A percentile compares a stretch with the other conserved stretches of the same genome.
These are phyloP conservation scores for Pomacea canaliculata DNA, from an alignment of 2,888 invertebrate species.

Conservation along the genomic window DNA sequence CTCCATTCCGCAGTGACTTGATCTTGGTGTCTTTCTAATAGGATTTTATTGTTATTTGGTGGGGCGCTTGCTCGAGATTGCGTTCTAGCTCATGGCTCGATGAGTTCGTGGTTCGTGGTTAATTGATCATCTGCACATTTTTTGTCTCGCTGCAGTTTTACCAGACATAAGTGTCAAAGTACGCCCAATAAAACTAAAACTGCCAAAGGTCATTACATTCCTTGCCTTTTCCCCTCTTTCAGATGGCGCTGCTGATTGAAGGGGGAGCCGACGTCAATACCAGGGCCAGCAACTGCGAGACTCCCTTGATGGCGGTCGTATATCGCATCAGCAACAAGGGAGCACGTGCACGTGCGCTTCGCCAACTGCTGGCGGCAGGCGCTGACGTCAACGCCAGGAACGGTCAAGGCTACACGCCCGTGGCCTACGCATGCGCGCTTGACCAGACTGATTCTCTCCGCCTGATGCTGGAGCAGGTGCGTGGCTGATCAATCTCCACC, in stretches of 20 bases:
- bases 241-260: conserved; percentile 42
- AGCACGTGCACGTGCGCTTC: conserved; percentile 31
- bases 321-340: conserved; percentile 33
- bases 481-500: neutral
- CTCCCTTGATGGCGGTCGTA: conserved; percentile 43
- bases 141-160: too few relatives aligned
- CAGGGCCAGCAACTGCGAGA: conserved; percentile 38
- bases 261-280: conserved; percentile 40
- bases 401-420: conserved; percentile 39
- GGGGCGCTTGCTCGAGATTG: too few relatives aligned
- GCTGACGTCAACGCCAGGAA: conserved; percentile 44
- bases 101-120: too few relatives aligned
- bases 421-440: conserved; percentile 45
- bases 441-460: conserved; percentile 37
- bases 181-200: too few relatives aligned
- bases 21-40: too few relatives aligned
- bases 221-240: neutral
- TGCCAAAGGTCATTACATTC: too few relatives aligned
- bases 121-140: too few relatives aligned
- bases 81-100: too few relatives aligned
- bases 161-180: too few relatives aligned
- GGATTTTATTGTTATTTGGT: too few relatives aligned
- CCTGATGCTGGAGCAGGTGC: conserved; percentile 40
- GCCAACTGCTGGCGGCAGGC: conserved; percentile 34
- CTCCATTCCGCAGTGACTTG: too few relatives aligned